These are phyloP conservation scores for Oryzias dopingdopingensis DNA, from an alignment of 2,797 vertebrate species.

Conservation along the genomic window DNA sequence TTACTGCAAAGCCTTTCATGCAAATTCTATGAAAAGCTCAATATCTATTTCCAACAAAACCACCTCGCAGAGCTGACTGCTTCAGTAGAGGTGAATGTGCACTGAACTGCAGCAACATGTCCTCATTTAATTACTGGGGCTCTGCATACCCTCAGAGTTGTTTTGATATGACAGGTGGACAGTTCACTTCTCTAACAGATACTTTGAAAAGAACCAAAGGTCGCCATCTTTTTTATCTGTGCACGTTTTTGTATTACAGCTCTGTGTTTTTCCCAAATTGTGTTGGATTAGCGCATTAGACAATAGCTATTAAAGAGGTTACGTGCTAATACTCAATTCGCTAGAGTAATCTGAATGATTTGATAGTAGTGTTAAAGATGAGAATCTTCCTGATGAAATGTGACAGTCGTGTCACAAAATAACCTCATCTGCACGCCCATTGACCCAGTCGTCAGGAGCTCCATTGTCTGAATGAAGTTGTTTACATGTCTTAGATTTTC, in stretches of 20 bases:
- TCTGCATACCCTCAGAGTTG: conserved; percentile 4
- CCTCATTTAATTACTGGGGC: conserved; percentile 23
- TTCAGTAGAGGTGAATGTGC: conserved; percentile 31
- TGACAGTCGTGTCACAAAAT: conserved; percentile 9
- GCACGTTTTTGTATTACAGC: no score
- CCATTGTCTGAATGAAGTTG: conserved; percentile 57
- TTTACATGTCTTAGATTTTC: conserved; percentile 35
- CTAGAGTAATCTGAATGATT: no score
- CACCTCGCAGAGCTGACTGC: conserved; percentile 49
- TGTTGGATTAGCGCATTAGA: no score
- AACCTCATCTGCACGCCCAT: conserved; percentile 13
- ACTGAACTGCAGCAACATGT: conserved; percentile 17
- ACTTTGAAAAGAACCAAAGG: no score
- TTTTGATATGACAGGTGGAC: conserved; percentile 27
- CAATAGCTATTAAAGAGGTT: no score
- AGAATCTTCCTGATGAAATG: background rate
- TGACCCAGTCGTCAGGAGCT: conserved; percentile 20
- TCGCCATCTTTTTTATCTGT: no score
- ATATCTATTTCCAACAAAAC: conserved; percentile 59
- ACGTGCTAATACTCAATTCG: no score
- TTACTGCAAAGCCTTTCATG: conserved; percentile 65
- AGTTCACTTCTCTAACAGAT: conserved; percentile 4
- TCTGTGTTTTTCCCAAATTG: no score
- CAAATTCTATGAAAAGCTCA: conserved; percentile 38
- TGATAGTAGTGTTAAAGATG: background rate